phyloP scores from a whole-genome alignment of 2,888 invertebrate genomes.

The Eulithis testata region DNA sequence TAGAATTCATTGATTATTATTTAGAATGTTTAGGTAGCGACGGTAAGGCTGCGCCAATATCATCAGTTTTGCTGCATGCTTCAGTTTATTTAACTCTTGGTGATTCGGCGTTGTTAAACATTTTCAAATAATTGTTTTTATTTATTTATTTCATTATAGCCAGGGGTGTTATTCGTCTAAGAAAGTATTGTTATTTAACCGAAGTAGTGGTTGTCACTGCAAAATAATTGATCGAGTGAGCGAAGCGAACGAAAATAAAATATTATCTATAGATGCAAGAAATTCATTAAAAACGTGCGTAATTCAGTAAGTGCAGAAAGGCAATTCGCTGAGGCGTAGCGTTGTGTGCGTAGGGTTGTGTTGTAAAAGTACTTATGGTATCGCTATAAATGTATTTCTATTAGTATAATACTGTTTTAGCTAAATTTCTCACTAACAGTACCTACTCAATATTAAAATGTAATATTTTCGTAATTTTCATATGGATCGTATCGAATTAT shows the following conservation, averaged over 20 bases:
- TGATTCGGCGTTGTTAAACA: slow-evolving; percentile 62
- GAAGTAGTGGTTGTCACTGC: background rate
- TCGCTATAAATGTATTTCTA: slow-evolving; percentile 19
- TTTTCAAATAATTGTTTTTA: slow-evolving; percentile 7
- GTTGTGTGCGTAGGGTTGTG: slow-evolving; percentile 4
- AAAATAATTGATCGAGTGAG: background rate
- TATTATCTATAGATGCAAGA: background rate
- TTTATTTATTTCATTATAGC: background rate
- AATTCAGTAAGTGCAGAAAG: slow-evolving; percentile 2
- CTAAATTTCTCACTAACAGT: slow-evolving; percentile 21
- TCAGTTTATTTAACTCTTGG: slow-evolving; percentile 48
- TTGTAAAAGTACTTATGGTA: slow-evolving; percentile 19
- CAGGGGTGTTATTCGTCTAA: background rate
- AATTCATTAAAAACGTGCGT: background rate
- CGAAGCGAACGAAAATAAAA: background rate
- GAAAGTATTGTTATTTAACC: no score
- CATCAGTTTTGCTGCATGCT: background rate
- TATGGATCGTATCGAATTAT: slow-evolving; percentile 18
- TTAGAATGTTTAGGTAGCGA: background rate
- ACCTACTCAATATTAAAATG: slow-evolving; percentile 18
- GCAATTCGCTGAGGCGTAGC: background rate
- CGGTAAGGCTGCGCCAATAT: slow-evolving; percentile 10
- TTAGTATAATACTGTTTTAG: slow-evolving; percentile 18
- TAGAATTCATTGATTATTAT: no score
- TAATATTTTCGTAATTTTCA: slow-evolving; percentile 23